A percentile compares a stretch with the other conserved stretches of the same genome.
Conservation (phyloP, 1,140 invertebrate genomes). For the Macrosteles quadrilineatus region DNA sequence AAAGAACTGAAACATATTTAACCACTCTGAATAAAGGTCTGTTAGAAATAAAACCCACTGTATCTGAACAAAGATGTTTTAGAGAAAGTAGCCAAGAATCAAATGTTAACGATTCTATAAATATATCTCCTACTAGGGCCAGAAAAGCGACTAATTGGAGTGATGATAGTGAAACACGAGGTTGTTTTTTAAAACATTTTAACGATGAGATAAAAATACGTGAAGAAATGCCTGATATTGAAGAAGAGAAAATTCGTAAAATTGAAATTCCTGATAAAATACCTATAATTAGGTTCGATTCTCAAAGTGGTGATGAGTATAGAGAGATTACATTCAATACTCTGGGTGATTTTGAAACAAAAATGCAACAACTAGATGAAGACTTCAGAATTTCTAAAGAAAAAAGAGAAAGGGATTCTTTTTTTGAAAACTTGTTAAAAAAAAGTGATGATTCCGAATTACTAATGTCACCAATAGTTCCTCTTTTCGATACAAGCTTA, state of each 20-base stretch:
- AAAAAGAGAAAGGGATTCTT: background rate
- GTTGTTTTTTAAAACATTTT: slow-evolving; percentile 9
- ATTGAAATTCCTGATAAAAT: no score
- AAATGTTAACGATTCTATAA: background rate
- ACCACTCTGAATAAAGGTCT: no score
- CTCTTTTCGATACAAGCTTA: no score
- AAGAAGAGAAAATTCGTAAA: no score
- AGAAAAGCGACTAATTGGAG: slow-evolving; percentile 2
- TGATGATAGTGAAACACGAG: slow-evolving; percentile 27
- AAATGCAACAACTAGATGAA: slow-evolving; percentile 4
- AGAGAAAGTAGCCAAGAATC: background rate
- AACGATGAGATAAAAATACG: background rate
- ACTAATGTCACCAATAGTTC: no score
- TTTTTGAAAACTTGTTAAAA: background rate
- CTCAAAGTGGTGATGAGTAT: slow-evolving; percentile 11
- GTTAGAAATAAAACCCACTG: no score
- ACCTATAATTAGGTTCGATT: background rate
- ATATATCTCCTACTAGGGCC: background rate
- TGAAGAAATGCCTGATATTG: background rate
- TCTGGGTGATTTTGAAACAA: background rate
- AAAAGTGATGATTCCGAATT: background rate
- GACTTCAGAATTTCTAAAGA: background rate
- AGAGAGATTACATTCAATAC: background rate
- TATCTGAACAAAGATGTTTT: background rate
- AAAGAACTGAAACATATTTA: no score